Conservation (phyloP, 2,113 vertebrate species). For the Amphiprion ocellaris region DNA sequence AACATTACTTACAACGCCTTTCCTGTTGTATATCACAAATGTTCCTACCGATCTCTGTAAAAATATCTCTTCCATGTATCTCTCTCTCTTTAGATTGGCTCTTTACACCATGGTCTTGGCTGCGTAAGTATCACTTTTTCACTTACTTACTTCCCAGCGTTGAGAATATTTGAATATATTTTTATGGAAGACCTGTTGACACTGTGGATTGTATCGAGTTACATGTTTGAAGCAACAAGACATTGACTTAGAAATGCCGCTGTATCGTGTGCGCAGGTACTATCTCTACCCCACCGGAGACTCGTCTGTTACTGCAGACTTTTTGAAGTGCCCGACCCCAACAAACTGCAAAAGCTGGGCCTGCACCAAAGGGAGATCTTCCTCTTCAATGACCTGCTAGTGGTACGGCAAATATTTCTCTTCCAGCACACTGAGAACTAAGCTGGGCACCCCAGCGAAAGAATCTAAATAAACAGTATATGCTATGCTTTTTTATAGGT, state of each 20-base stretch:
- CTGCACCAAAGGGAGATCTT: conserved; percentile 98
- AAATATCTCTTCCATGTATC: conserved; percentile 32
- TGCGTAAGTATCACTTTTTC: conserved; percentile 90
- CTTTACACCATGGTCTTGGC: conserved; percentile 95
- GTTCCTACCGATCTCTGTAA: background rate
- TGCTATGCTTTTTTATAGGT: conserved; percentile 83
- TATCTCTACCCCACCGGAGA: conserved; percentile 95
- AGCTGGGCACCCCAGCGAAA: background rate
- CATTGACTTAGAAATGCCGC: background rate
- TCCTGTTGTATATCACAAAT: conserved; percentile 10
- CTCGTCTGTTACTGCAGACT: conserved; percentile 98
- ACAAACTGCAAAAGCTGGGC: conserved; percentile 96
- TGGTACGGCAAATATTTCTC: conserved; percentile 86
- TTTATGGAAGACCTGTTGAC: too few species aligned
- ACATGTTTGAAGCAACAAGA: conserved; percentile 1
- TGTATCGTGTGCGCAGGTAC: conserved; percentile 84
- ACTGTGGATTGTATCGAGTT: too few species aligned
- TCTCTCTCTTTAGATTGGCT: conserved; percentile 89
- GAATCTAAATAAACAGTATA: background rate
- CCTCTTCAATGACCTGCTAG: conserved; percentile 97
- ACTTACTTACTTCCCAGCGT: background rate
- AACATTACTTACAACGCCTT: background rate
- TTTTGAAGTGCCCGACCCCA: conserved; percentile 97
- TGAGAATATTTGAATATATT: too few species aligned
- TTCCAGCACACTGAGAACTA: background rate